phyloP scores from a whole-genome alignment of 2,888 invertebrate species.

The Quadroppia sp. region DNA sequence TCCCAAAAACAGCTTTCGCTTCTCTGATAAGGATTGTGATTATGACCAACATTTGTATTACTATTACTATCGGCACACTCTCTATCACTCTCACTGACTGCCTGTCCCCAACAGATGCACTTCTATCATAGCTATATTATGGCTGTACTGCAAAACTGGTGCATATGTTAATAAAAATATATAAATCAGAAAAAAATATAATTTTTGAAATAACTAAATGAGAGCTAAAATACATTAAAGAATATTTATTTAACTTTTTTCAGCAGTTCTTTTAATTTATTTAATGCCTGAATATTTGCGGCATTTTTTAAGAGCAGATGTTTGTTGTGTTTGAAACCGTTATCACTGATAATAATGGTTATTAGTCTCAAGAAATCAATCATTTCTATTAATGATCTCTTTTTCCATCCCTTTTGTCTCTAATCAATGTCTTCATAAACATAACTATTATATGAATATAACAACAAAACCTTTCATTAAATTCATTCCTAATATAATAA shows the following conservation, averaged over 20 bases:
- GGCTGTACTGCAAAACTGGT: background rate
- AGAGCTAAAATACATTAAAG: background rate
- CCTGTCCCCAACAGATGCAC: slow-evolving; percentile 25
- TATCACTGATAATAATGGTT: background rate
- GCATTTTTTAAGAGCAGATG: slow-evolving; percentile 1
- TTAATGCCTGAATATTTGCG: background rate
- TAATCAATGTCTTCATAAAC: too few relatives aligned
- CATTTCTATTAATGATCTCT: background rate
- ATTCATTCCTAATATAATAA: too few relatives aligned
- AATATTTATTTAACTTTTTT: background rate
- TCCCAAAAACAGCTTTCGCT: background rate
- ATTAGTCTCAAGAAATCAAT: background rate
- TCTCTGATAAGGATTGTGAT: slow-evolving; percentile 3
- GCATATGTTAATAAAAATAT: background rate
- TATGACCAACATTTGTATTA: slow-evolving; percentile 3
- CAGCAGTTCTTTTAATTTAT: background rate
- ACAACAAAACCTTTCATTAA: too few relatives aligned
- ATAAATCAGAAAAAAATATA: background rate
- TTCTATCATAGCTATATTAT: background rate
- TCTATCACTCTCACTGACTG: background rate
- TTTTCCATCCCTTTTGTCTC: too few relatives aligned
- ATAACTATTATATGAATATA: too few relatives aligned
- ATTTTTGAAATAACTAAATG: background rate
- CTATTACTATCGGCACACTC: background rate
- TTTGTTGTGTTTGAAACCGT: background rate